Conservation (phyloP, 2,113 vertebrate genomes). For the Apteryx owenii region DNA sequence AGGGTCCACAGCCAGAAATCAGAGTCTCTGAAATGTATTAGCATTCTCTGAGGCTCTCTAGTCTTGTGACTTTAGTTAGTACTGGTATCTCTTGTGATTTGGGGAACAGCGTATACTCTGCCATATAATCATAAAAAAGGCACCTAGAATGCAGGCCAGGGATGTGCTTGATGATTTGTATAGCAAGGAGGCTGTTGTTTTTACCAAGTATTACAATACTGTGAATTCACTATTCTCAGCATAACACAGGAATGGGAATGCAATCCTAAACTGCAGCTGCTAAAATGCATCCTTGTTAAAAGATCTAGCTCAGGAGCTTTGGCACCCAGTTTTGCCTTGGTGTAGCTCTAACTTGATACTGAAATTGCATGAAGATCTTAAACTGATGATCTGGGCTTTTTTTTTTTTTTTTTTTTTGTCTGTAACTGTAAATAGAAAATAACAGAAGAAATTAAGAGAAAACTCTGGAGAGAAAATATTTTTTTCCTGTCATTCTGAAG, state of each 20-base stretch:
- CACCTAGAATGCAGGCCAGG: not conserved
- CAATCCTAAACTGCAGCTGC: not conserved
- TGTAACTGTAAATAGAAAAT: not conserved
- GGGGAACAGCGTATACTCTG: not conserved
- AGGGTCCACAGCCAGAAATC: not conserved
- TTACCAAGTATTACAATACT: not conserved
- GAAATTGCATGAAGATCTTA: not conserved
- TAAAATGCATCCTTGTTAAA: not conserved
- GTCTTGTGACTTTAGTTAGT: not conserved
- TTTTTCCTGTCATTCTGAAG: not conserved
- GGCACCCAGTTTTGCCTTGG: not conserved
- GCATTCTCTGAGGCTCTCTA: not conserved
- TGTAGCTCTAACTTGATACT: not conserved
- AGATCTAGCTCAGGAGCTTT: not conserved
- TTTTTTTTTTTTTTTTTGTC: not conserved
- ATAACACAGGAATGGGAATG: not conserved
- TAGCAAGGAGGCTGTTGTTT: not conserved
- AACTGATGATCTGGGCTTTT: not conserved
- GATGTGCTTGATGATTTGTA: not conserved
- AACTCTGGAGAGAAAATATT: not conserved
- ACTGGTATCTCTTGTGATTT: not conserved
- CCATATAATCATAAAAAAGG: not conserved
- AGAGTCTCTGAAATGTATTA: not conserved
- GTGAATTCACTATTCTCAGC: not conserved
- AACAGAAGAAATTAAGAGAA: not conserved